Percentiles rank a stretch among this genome's conserved stretches.
These are phyloP conservation scores for Tortricodes alternella DNA, from an alignment of 2,888 invertebrate species.

Conservation along the genomic window DNA sequence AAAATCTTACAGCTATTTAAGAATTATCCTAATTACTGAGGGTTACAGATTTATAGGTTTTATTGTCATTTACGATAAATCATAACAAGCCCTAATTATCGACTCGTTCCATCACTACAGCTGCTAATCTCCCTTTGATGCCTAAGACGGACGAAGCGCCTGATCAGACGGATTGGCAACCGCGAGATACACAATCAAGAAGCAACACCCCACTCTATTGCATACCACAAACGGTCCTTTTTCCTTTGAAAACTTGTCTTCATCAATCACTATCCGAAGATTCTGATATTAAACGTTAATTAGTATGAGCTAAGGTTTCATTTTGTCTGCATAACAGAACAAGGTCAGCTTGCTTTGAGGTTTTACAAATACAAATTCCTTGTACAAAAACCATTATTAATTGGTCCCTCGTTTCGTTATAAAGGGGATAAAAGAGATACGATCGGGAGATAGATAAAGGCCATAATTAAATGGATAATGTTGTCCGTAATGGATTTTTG, in stretches of 20 bases:
- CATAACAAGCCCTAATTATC: too few species aligned
- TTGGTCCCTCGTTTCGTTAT: constrained; percentile 14
- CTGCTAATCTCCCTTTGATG: background rate
- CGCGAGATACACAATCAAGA: background rate
- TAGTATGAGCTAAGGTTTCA: background rate
- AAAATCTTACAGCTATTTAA: too few species aligned
- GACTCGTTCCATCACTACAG: background rate
- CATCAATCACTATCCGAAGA: background rate
- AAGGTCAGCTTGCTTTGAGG: background rate
- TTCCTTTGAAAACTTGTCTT: background rate
- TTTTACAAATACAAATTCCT: constrained; percentile 17
- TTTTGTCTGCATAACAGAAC: background rate
- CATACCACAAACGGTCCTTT: background rate
- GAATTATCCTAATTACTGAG: too few species aligned
- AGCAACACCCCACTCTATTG: background rate
- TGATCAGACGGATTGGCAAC: constrained; percentile 15
- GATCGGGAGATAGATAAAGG: constrained; percentile 7
- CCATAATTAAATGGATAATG: constrained; percentile 26
- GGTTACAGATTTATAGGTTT: too few species aligned
- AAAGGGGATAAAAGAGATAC: constrained; percentile 2
- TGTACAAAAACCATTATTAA: constrained; percentile 27
- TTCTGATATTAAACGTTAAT: background rate
- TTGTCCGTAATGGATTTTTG: constrained; percentile 10
- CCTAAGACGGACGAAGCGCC: background rate
- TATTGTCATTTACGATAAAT: too few species aligned